Evolutionary conservation across 2,797 vertebrate species (phyloP), one percentile per base, ranked within the genome.

Genomic region (Iguana delicatissima): DNA sequence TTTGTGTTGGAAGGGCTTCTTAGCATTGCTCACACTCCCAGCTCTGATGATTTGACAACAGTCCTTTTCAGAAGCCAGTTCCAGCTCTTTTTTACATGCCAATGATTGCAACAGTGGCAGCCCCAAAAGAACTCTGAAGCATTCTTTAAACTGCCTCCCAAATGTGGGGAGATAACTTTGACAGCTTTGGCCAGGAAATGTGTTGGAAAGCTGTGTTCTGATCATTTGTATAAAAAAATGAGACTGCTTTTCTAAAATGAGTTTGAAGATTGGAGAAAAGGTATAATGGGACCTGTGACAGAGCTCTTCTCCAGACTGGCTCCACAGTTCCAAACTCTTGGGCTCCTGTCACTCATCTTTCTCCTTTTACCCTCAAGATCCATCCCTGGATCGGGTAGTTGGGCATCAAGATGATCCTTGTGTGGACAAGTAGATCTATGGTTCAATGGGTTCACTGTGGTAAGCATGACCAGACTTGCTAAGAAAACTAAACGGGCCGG

Each of bases 141-240:
- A 32, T 0, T 38, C 38, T 81, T 20, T 59, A 86, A 52, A 88
- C n/a, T 59, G 79, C 1, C 32, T 88, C 32, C 1, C 6, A 52
- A 92, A 72, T 1, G 32, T 82, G 3, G 64, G 57, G 35, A 84
- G 76, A 69, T 26, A 10, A 80, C 5, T 7, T 10, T 0, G 4
- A 32, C 85, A 80, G 46, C 8, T 91, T 93, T 87, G 88, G 20
- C 26, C 83, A n/a, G 1, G 6, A 88, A 87, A 87, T 83, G 32
- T 73, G 5, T 35, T n/a, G 13, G 13, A 24, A 89, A 86, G 1
- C 57, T 88, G 69, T 50, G 62, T 38, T 50, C 50, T 81, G 18
- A 82, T 59, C 0, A 0, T 55, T 80, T 5, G 67, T 9, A 8
- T 9, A 10, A 69, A 73, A 6, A 29, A 79, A 5, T 0, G 57